A percentile compares a stretch with the other conserved stretches of the same genome.
phyloP scores from a whole-genome alignment of 1,140 invertebrate species.

The Matsumurasca onukii region DNA sequence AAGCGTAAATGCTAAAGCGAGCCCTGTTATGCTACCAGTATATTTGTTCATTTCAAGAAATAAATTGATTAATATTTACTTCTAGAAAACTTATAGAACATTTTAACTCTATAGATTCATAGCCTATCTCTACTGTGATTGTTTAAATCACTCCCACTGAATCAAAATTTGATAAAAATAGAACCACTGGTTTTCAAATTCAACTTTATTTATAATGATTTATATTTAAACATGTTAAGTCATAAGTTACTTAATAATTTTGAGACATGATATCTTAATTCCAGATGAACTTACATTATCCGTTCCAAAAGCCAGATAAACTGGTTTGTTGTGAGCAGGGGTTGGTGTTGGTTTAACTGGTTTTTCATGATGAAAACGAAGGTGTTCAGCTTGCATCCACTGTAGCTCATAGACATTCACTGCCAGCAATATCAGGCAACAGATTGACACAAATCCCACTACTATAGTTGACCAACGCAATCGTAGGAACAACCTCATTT shows the following conservation, averaged over 20 bases:
- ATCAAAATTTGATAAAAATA: no score
- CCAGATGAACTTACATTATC: constrained; percentile 36
- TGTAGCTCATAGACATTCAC: constrained; percentile 38
- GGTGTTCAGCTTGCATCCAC: constrained; percentile 37
- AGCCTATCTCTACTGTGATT: not conserved
- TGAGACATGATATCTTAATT: not conserved
- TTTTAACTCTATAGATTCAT: no score
- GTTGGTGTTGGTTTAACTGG: not conserved
- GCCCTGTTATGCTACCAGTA: no score
- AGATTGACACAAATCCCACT: constrained; percentile 26
- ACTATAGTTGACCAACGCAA: constrained; percentile 21
- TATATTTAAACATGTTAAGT: not conserved
- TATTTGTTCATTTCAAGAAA: no score
- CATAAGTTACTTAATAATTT: not conserved
- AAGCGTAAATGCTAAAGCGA: no score
- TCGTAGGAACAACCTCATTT: no score
- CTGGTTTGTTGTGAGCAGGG: not conserved
- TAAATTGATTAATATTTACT: no score
- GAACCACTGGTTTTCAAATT: not conserved
- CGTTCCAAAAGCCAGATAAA: constrained; percentile 32
- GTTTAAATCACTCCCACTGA: not conserved
- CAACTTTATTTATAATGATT: not conserved
- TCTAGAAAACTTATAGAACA: no score
- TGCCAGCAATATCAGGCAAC: constrained; percentile 34
- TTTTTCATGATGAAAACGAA: constrained; percentile 37